Evolutionary conservation across 1,140 invertebrate species (phyloP).

Genomic region (Penaeus japonicus): DNA sequence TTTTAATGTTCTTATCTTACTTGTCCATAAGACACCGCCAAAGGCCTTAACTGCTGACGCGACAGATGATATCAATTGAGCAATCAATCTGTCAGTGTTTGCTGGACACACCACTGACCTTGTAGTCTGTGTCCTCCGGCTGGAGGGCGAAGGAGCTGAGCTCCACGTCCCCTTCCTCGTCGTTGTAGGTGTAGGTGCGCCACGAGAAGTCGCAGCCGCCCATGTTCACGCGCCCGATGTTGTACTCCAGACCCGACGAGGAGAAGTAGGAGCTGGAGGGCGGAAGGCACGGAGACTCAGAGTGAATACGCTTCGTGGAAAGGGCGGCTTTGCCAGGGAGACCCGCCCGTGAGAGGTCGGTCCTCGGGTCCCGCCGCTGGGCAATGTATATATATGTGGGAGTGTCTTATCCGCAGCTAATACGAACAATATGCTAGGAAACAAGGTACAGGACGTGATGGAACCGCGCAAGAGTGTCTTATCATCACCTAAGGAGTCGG

Average conservation of each 20-base stretch:
- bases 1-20: no score
- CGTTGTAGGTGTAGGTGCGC: constrained; percentile 75
- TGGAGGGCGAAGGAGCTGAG: constrained; percentile 75
- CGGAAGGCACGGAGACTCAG: neutral
- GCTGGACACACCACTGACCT: constrained; percentile 64
- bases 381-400: no score
- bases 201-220: constrained; percentile 86
- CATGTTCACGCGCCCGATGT: constrained; percentile 79
- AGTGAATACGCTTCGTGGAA: neutral
- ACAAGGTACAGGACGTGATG: no score
- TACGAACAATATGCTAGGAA: no score
- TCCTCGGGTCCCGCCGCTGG: no score
- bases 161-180: constrained; percentile 70
- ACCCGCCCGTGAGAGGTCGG: no score
- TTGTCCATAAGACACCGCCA: no score
- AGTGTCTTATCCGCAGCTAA: no score
- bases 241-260: constrained; percentile 75
- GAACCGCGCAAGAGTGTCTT: no score
- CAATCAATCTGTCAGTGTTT: no score
- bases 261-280: constrained; percentile 48
- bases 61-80: no score
- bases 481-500: constrained; percentile 67
- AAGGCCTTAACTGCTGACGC: no score
- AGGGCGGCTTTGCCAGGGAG: constrained; percentile 66
- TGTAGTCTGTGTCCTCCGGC: constrained; percentile 73